A percentile compares a stretch with the other conserved stretches of the same genome.
Conservation (phyloP, 2,888 invertebrate genomes). For the Tenthredo distinguenda region DNA sequence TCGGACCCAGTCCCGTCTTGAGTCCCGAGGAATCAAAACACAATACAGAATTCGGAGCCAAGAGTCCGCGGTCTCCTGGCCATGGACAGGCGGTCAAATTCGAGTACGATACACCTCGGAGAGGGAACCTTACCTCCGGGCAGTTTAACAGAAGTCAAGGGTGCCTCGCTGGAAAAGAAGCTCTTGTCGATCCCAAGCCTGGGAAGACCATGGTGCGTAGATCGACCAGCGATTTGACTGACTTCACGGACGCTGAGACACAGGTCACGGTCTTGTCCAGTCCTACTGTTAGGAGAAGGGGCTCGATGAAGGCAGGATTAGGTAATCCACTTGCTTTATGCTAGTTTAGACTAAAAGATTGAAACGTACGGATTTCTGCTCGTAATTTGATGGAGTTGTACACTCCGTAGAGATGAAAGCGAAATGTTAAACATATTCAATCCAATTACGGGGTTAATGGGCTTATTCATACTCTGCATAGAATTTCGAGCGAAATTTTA, state of each 20-base stretch:
- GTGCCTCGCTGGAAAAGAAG: constrained; percentile 65
- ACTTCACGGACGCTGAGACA: constrained; percentile 81
- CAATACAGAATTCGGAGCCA: constrained; percentile 29
- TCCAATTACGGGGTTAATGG: background rate
- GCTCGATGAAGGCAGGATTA: constrained; percentile 79
- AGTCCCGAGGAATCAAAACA: constrained; percentile 20
- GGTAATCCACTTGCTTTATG: constrained; percentile 65
- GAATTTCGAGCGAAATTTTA: background rate
- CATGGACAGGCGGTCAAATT: constrained; percentile 14
- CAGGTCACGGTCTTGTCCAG: constrained; percentile 84
- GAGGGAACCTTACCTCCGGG: constrained; percentile 34
- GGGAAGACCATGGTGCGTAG: constrained; percentile 79
- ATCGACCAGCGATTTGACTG: constrained; percentile 89
- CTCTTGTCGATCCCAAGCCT: constrained; percentile 46
- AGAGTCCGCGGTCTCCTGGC: constrained; percentile 37
- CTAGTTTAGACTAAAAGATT: background rate
- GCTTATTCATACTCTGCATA: background rate
- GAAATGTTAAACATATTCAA: background rate
- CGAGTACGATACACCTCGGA: constrained; percentile 28
- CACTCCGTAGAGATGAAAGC: background rate
- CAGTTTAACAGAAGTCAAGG: constrained; percentile 73
- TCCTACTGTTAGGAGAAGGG: constrained; percentile 82
- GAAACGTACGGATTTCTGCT: background rate
- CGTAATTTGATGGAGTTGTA: background rate
- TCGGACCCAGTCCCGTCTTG: constrained; percentile 20